Evolutionary conservation across 1,140 invertebrate genomes (phyloP), one percentile per base, ranked within the genome.

Genomic region (Aplysia californica): DNA sequence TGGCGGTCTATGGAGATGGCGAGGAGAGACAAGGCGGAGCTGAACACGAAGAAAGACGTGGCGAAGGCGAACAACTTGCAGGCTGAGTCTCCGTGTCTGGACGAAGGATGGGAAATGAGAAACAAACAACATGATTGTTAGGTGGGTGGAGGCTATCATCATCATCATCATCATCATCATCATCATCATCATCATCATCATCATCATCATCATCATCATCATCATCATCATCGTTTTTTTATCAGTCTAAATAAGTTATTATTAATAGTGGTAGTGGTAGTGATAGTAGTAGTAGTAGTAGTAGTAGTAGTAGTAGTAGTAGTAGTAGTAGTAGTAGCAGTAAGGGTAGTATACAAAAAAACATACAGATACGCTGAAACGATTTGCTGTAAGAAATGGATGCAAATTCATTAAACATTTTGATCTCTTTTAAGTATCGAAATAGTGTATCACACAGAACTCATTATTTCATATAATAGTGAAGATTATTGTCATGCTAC

Each of bases 61-160:
- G 85, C 82, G 75, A 87, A 88, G 29, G 85, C 87, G 15, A 87
- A 71, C 3, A 87, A 78, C 18, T 80, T 84, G 66, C 87, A 88
- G 0, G 83, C 82, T 0, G 81, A 74, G 0, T 82, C 75, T 6
- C 85, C 84, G 65, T 86, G 81, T 58, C 72, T 75, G 72, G 20
- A 38, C 35, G 61, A 1, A 29, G 39, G n/a, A n/a, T n/a, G n/a
- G 44, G n/a, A n/a, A n/a, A 50, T 15, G 44, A n/a, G n/a, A 50
- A 50, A 15, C n/a, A 15, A 15, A 50, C n/a, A n/a, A 50, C n/a
- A 15, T 50, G n/a, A 50, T 50, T 15, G 15, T 50, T 50, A 15
- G n/a, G n/a, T 15, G n/a, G 15, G 44, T 50, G 44, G 15, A 15
- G 15, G n/a, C n/a, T 15, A 50, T 50, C 44, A 50, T 50, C 44